Evolutionary conservation across 2,797 vertebrate species (phyloP).

Genomic region (Miichthys miiuy): DNA sequence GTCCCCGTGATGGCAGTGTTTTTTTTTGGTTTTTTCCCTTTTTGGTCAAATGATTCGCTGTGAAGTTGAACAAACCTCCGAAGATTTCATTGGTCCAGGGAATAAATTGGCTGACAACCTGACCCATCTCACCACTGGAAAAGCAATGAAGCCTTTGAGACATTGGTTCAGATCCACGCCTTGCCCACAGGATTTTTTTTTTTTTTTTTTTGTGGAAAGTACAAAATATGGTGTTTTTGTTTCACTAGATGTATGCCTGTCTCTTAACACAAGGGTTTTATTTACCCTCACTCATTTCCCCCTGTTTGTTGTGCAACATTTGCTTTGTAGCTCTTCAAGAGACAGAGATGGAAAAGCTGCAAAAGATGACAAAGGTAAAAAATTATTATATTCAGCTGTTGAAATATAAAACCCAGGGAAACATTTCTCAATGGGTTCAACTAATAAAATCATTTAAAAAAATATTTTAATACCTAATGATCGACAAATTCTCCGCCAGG

Average conservation of each 20-base stretch:
- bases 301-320: conserved; percentile 83
- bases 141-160: conserved; percentile 95
- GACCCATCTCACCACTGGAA: conserved; percentile 96
- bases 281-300: conserved; percentile 75
- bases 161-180: conserved; percentile 90
- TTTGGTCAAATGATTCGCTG: conserved; percentile 93
- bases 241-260: conserved; percentile 76
- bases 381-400: neutral
- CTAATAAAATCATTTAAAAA: neutral
- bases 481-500: conserved; percentile 76
- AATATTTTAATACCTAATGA: neutral
- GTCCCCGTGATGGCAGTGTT: conserved; percentile 91
- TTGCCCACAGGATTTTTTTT: conserved; percentile 75
- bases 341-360: conserved; percentile 95
- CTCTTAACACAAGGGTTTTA: conserved; percentile 62
- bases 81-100: conserved; percentile 98
- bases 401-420: neutral
- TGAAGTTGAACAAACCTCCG: conserved; percentile 96
- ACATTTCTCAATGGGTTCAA: neutral
- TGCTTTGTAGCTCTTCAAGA: conserved; percentile 93
- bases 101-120: conserved; percentile 98
- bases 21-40: conserved; percentile 75
- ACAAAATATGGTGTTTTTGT: conserved; percentile 52
- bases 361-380: conserved; percentile 97
- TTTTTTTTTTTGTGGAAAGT: conserved; percentile 52